Evolutionary conservation across 2,797 vertebrate species (phyloP).

Genomic region (Melopsittacus undulatus): DNA sequence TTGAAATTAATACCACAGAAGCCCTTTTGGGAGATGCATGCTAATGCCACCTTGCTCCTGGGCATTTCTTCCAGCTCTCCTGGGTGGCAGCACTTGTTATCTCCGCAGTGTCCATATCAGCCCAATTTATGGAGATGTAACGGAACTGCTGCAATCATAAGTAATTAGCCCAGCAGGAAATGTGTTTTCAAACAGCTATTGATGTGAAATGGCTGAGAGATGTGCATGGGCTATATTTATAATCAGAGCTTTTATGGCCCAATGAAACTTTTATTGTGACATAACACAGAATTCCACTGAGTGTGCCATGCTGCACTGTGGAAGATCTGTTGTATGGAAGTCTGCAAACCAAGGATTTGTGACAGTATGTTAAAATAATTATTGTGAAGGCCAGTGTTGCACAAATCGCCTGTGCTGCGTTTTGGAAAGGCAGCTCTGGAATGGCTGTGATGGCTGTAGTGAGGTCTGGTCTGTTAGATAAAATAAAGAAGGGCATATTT

Average conservation of each 20-base stretch:
- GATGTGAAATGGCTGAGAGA: background rate
- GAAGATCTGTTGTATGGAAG: accelerated
- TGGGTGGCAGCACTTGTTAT: background rate
- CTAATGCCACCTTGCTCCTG: accelerated
- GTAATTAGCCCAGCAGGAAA: background rate
- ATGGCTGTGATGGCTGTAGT: accelerated
- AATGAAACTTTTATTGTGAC: background rate
- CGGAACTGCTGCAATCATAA: background rate
- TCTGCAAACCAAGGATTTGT: background rate
- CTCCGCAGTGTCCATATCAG: background rate
- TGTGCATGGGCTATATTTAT: accelerated
- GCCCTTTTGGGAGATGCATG: background rate
- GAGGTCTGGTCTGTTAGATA: no score
- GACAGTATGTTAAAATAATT: accelerated
- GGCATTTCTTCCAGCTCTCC: background rate
- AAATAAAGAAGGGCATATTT: background rate
- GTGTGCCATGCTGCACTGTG: accelerated
- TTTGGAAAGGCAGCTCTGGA: background rate
- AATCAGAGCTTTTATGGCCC: background rate
- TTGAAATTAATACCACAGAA: accelerated
- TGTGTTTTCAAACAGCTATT: background rate
- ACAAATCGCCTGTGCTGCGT: accelerated
- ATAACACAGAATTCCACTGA: accelerated
- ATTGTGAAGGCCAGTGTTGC: accelerated
- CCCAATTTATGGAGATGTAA: accelerated